A percentile compares a stretch with the other conserved stretches of the same genome.
phyloP scores from a whole-genome alignment of 2,888 invertebrate species.

The Trimorus sp. region DNA sequence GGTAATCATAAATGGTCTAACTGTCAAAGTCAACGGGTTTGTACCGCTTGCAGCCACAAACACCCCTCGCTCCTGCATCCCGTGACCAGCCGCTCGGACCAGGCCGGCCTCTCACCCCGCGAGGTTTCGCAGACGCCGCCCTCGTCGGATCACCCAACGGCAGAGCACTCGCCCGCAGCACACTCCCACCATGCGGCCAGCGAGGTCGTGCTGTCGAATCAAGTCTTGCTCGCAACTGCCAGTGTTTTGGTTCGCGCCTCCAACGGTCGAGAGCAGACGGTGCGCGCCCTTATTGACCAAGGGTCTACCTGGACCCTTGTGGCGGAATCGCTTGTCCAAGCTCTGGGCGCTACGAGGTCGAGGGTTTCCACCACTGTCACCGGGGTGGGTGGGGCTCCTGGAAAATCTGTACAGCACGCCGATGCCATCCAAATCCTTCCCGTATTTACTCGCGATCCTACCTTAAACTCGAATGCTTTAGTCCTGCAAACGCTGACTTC shows the following conservation, averaged over 20 bases:
- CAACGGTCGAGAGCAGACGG: background rate
- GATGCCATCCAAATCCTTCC: background rate
- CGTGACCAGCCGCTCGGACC: background rate
- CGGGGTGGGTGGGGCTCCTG: background rate
- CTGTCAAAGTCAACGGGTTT: background rate
- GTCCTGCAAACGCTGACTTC: constrained; percentile 7
- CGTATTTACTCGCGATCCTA: background rate
- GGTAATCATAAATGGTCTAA: constrained; percentile 8
- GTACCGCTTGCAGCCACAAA: background rate
- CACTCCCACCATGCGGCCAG: background rate
- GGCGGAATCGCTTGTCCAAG: background rate
- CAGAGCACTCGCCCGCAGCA: background rate
- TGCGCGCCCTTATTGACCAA: constrained; percentile 20
- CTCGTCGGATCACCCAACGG: no score
- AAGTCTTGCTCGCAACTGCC: constrained; percentile 61
- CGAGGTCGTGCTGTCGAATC: background rate
- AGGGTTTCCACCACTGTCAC: background rate
- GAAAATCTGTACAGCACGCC: background rate
- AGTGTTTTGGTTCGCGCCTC: constrained; percentile 30
- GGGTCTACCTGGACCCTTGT: constrained; percentile 14
- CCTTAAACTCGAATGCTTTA: background rate
- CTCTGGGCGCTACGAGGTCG: background rate
- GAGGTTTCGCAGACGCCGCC: no score
- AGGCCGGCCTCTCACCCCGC: no score
- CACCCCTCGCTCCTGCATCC: constrained; percentile 16